Base-by-base conservation (phyloP, 2,113 vertebrate species). In the Scomber colias region DNA sequence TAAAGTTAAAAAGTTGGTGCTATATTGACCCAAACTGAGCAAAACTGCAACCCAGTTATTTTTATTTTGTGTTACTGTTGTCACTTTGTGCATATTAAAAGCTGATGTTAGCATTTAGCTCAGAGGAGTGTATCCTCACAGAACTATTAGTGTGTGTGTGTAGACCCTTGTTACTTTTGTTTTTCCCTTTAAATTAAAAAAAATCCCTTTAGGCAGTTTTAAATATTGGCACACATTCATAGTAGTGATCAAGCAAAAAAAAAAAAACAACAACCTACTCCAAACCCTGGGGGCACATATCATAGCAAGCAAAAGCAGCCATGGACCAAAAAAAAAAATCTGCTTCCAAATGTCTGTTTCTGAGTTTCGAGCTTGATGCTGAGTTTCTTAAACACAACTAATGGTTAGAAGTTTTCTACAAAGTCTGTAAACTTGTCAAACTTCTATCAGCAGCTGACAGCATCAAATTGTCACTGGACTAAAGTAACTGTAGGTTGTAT, bases 351-450 rank as follows among this genome's bases (percentile, higher is more conserved):
- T 30, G 30, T 48, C 49, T 60, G 51, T 65, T 48, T 69, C 27
- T 68, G 51, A 72, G 64, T 79, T 68, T 79, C 30, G 71, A 59
- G 27, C 46, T 40, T 50, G 31, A 35, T 61, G 16, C 27, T 69
- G 72, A 83, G 48, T 53, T 65, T 19, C 61, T 72, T 54, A 63
- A 64, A 75, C 66, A 79, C 1, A 4, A 45, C 69, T 70, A 73
- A 79, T 77, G 71, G 71, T 67, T 71, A 77, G 46, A 35, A 50
- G 69, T 79, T 68, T 83, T 53, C 71, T 19, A 44, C 15, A 27
- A 30, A 75, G 30, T 73, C 75, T 77, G 74, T 68, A 69, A 77
- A 85, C 61, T 45, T 67, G 45, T 61, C 50, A 70, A 71, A 79
- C 70, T 67, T 77, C 24, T 80, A 31, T 65, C 61, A 70, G 80